phyloP scores from a whole-genome alignment of 2,113 vertebrate species.

The Meles meles region DNA sequence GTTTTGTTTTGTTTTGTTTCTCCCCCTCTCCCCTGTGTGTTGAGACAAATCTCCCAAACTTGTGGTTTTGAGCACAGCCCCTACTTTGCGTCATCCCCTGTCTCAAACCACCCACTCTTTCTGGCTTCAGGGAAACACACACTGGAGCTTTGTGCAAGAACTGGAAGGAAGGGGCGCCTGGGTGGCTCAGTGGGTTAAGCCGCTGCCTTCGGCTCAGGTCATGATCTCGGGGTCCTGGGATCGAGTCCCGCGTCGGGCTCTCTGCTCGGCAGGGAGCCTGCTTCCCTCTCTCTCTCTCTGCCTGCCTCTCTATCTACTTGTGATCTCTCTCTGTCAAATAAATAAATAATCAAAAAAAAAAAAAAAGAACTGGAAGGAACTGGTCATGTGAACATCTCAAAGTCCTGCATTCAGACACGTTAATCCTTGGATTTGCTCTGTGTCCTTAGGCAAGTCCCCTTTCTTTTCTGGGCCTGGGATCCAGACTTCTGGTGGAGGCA shows the following conservation, averaged over 20 bases:
- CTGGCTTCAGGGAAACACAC: neutral
- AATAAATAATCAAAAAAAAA: no score
- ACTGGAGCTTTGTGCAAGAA: neutral
- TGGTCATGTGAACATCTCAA: neutral
- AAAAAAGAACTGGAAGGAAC: neutral
- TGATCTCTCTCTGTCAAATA: no score
- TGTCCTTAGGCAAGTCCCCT: neutral
- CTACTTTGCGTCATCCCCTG: neutral
- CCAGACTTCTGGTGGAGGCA: neutral
- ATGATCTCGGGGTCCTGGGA: no score
- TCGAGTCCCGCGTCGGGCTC: no score
- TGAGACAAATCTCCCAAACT: slow-evolving; percentile 9
- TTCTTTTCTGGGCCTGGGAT: neutral
- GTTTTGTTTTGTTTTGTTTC: neutral
- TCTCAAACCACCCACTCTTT: neutral
- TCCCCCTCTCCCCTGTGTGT: neutral
- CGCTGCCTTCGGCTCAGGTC: no score
- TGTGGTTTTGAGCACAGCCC: neutral
- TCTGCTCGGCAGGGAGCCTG: no score
- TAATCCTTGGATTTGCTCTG: slow-evolving; percentile 35
- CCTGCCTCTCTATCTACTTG: no score
- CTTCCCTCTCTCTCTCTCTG: no score
- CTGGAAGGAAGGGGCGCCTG: neutral
- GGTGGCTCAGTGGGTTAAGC: no score
- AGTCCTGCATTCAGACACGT: neutral